Evolutionary conservation across 2,888 invertebrate genomes (phyloP).

Genomic region (Exephanes ischioxanthus): DNA sequence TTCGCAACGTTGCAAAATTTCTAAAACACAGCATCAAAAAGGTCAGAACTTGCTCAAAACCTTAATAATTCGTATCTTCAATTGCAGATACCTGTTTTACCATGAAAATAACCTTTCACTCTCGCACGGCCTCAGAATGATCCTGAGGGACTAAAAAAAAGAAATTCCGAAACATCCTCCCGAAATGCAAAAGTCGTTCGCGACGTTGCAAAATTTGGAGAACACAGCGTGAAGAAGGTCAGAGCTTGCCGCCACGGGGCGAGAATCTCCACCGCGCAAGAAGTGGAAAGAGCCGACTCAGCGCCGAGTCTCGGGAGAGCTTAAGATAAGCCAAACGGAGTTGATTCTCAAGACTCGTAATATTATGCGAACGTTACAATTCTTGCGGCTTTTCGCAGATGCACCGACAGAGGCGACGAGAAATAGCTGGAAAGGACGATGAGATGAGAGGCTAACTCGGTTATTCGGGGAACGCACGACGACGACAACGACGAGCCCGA

Average conservation of each 20-base stretch:
- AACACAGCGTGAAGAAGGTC: neutral
- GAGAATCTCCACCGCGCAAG: neutral
- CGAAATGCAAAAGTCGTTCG: neutral
- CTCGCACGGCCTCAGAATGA: neutral
- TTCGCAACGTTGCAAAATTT: neutral
- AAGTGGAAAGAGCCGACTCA: neutral
- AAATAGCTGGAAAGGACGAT: constrained; percentile 19
- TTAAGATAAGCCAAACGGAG: constrained; percentile 6
- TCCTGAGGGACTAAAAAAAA: neutral
- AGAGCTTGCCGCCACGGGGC: neutral
- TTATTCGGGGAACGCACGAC: constrained; percentile 24
- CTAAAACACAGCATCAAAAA: neutral
- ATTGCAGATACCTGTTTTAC: neutral
- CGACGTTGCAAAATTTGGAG: neutral
- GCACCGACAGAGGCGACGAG: neutral
- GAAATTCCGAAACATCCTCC: neutral
- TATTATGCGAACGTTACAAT: constrained; percentile 15
- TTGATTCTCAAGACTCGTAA: neutral
- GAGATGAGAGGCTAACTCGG: constrained; percentile 14
- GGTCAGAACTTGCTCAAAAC: neutral
- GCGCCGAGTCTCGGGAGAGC: neutral
- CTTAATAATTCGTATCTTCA: neutral
- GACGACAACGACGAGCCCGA: constrained; percentile 9
- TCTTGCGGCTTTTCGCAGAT: neutral
- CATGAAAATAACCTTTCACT: neutral